A percentile compares a stretch with the other conserved stretches of the same genome.
phyloP scores from a whole-genome alignment of 1,140 invertebrate genomes.

The Pogonomyrmex californicus region DNA sequence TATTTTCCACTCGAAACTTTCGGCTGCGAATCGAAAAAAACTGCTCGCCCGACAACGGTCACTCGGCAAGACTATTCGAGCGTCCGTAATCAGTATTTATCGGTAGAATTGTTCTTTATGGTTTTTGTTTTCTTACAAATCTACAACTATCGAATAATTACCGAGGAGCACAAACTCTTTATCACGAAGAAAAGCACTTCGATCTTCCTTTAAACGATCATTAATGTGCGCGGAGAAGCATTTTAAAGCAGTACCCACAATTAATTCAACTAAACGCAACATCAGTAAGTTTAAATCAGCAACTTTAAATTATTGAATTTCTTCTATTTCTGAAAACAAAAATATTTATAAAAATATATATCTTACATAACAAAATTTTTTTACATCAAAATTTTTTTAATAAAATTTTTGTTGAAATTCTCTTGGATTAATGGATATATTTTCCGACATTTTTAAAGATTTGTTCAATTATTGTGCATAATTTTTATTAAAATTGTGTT shows the following conservation, averaged over 20 bases:
- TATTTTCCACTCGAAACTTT: constrained; percentile 66
- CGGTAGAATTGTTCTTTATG: background rate
- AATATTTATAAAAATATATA: background rate
- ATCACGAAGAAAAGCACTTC: background rate
- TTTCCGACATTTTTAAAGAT: background rate
- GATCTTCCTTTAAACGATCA: background rate
- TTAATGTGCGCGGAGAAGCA: background rate
- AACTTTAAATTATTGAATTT: background rate
- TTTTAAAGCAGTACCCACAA: constrained; percentile 12
- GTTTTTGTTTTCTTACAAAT: constrained; percentile 14
- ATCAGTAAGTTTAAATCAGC: background rate
- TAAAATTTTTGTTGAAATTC: background rate
- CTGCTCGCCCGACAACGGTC: constrained; percentile 28
- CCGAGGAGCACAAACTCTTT: background rate
- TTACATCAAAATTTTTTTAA: background rate
- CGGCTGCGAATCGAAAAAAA: constrained; percentile 21
- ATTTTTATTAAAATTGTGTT: background rate
- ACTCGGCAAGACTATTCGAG: background rate
- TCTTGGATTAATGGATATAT: background rate
- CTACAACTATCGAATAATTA: constrained; percentile 2
- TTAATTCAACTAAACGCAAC: constrained; percentile 13
- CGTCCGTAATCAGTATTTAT: constrained; percentile 66
- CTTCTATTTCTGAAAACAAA: background rate
- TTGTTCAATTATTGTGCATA: background rate
- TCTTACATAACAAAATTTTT: background rate